Evolutionary conservation across 2,797 vertebrate species (phyloP), one percentile per base, ranked within the genome.

Genomic region (Labroides dimidiatus): DNA sequence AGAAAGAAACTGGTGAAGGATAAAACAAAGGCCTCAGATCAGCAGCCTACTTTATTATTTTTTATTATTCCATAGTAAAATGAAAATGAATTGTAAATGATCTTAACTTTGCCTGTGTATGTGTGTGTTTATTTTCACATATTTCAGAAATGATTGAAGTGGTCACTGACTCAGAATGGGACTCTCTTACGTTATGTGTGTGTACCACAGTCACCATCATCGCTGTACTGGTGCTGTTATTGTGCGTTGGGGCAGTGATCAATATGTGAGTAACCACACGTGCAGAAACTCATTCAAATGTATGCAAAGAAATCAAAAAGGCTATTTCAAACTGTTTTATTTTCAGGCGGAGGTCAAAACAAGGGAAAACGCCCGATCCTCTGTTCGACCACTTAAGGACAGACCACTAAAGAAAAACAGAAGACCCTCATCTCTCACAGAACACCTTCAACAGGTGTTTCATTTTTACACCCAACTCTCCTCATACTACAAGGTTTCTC

Each of bases 221-320:
- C 6, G 24, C 58, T 30, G 16, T 48, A 6, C 33, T 86, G 66
- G 27, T 76, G 37, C 45, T 87, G 44, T 57, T 13, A 12, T 21
- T 89, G 21, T 80, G 85, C 54, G 23, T 64, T 10, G 72, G 72
- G 33, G 21, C 76, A 48, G 10, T 24, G 6, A 23, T 81, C n/a
- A 76, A 45, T 73, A 16, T 72, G 90, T 90, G 55, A 84, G 87
- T 81, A 54, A 2, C 51, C 10, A 39, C 50, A 52, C 6, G 48
- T 36, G 58, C 23, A 51, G 9, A 8, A 4, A 58, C 6, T 41
- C 49, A 30, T n/a, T 33, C 4, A 10, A 33, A 10, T 39, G 13
- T 4, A 3, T 4, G 13, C 0, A 14, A 8, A 19, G 4, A 64
- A n/a, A 19, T 1, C 0, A n/a, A 10, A n/a, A 36, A 13, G 7